Evolutionary conservation across 2,888 invertebrate genomes (phyloP), one percentile per base, ranked within the genome.

Genomic region (Spisula solida): DNA sequence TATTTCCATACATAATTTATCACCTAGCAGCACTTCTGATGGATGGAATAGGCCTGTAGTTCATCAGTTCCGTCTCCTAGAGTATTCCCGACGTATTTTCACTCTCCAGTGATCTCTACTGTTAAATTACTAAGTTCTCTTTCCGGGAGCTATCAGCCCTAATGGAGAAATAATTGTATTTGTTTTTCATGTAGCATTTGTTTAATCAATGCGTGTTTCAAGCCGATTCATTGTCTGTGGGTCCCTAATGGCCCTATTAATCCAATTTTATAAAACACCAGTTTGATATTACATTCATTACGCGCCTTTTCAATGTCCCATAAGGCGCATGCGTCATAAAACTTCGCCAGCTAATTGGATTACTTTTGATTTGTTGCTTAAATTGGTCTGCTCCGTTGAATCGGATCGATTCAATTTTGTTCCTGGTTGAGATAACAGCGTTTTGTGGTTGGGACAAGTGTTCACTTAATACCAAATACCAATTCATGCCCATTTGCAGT

Each of bases 301-400:
- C 75, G 20, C 84, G 82, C 70, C 75, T 55, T 89, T 85, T 75
- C 87, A 85, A 85, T 86, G 87, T 89, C 89, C 91, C 91, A 47
- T 48, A 78, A 84, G 89, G 82, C 85, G 80, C 79, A 89, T 87
- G 86, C 86, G 83, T 91, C 91, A 91, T 91, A 86, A 87, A 91
- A 85, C 79, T 83, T 86, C 41, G 80, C 66, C 34, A 48, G 66
- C 81, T 92, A 90, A 92, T 92, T 92, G 87, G 85, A 92, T 92
- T 91, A 92, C 86, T 81, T 88, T 90, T 90, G 90, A 90, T 92
- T 92, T 92, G 92, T 90, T 86, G 91, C 88, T 86, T 85, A 82
- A 90, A 87, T 89, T 88, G 87, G 88, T 87, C 83, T 86, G 79
- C 83, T 66, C 81, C 75, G 87, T 91, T 84, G 88, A 85, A 48